Evolutionary conservation across 2,797 vertebrate species (phyloP).

Genomic region (Triplophysa bombifrons): DNA sequence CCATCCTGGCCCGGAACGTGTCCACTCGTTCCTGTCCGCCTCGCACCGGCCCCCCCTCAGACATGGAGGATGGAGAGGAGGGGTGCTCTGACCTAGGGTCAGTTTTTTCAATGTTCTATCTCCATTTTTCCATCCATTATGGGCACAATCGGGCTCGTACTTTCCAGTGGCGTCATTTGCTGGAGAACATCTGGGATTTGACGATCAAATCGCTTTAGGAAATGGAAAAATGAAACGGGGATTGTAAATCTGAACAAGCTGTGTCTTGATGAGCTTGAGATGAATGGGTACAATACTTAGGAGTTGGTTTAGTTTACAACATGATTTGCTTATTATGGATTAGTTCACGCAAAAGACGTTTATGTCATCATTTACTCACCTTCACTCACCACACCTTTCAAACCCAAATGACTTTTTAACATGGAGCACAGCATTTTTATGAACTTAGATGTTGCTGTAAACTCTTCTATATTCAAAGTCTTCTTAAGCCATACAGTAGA

Average conservation of each 20-base stretch:
- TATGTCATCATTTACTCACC: background rate
- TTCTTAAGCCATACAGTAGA: background rate
- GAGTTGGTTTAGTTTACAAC: background rate
- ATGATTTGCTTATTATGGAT: background rate
- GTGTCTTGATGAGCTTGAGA: slow-evolving; percentile 1
- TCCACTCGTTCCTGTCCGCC: slow-evolving; percentile 94
- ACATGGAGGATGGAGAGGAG: slow-evolving; percentile 91
- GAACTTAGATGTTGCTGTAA: background rate
- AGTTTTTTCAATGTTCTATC: slow-evolving; percentile 55
- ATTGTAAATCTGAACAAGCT: slow-evolving; percentile 10
- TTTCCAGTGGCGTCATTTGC: slow-evolving; percentile 41
- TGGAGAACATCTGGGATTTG: slow-evolving; percentile 22
- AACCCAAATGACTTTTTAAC: background rate
- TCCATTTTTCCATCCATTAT: background rate
- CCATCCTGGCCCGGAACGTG: slow-evolving; percentile 92
- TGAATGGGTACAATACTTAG: background rate
- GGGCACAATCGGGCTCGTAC: background rate
- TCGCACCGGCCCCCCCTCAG: slow-evolving; percentile 85
- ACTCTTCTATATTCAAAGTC: background rate
- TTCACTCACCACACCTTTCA: background rate
- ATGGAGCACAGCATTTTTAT: background rate
- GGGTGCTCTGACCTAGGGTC: slow-evolving; percentile 81
- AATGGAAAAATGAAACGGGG: background rate
- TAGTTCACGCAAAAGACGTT: background rate
- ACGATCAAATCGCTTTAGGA: slow-evolving; percentile 28